Base-by-base conservation (phyloP, 2,888 invertebrate genomes). In the Andrena minutula region DNA sequence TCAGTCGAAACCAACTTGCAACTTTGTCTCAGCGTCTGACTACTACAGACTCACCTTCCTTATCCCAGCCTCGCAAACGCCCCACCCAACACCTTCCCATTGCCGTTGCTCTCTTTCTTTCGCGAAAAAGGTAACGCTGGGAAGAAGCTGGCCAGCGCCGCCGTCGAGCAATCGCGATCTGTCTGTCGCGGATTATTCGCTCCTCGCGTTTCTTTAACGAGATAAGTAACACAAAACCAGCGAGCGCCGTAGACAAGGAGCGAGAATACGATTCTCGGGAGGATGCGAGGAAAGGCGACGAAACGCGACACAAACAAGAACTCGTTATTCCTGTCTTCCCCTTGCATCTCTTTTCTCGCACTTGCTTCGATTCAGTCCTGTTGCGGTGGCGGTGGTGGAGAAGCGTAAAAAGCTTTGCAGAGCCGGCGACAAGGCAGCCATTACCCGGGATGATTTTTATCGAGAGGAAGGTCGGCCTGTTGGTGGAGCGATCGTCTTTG, bases 111-210 rank as follows among this genome's bases (percentile, higher is more conserved):
- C 56, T 79, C 68, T 66, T 64, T 71, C 58, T 71, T 56, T 26
- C 65, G 56, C 82, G 82, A 82, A 71, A 75, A 84, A 77, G 75
- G 65, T 75, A 60, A 70, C 61, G 5, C 12, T 41, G 10, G 56
- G 76, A 82, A 72, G 73, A 51, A 68, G 61, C 26, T 63, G 65
- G 6, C 28, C 51, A 26, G 1, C 66, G 56, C 20, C 28, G 41
- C 69, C n/a, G n/a, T 20, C 6, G 53, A 69, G 35, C 75, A 41
- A 56, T 56, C 75, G 68, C 86, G 87, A 87, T 86, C 87, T 63
- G 84, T 79, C 77, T 66, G 58, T 30, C 58, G 73, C 65, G 83
- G 79, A 86, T 89, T 87, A 87, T 83, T 81, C 89, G 75, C 73
- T 60, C 53, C 75, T 78, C 79, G 64, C 75, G 65, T 86, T 83